Base-by-base conservation (phyloP, 1,140 invertebrate species). In the Portunus trituberculatus region DNA sequence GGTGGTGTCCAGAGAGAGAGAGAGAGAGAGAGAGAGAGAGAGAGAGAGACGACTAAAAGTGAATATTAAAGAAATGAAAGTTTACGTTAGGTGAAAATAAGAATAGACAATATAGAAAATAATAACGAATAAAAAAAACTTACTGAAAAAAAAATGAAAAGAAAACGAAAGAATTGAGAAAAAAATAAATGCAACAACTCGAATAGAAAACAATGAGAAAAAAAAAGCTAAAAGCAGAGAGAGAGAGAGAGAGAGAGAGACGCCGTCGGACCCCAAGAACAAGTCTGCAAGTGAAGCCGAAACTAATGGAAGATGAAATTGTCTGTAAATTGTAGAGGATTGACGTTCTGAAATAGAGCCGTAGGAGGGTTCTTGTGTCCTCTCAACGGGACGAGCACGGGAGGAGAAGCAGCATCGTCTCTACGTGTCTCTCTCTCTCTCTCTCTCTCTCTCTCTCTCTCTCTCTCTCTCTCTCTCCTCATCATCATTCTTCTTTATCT, bases 281-380 rank as follows among this genome's bases (percentile, higher is more conserved):
- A 48, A 46, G 93, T 91, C 93, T 94, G 93, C 93, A 59, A 94
- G 93, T 94, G 93, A 94, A 76, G 93, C 93, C 88, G 93, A 94
- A 94, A 91, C 93, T 94, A 94, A 94, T 94, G 93, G 93, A 91
- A 94, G 93, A 94, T 94, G 93, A 94, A 94, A 94, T 94, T 94
- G 93, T 94, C 93, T 94, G 93, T 94, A 94, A 94, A 94, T 94
- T 94, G 93, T 94, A 94, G 89, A 94, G 93, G 93, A 94, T 94
- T 94, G 93, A 94, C 93, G 82, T 94, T 94, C 82, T 94, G 93
- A 94, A 94, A 94, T 94, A 91, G 93, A 94, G 89, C 93, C 45
- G 59, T 4, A 14, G 39, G 82, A 87, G 52, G 46, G 83, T 87
- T 87, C 84, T 87, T 93, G 83, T 39, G 46, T 93, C 83, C 92